A percentile compares a stretch with the other conserved stretches of the same genome.
phyloP scores from a whole-genome alignment of 2,888 invertebrate species.

The Punctoribates punctum region DNA sequence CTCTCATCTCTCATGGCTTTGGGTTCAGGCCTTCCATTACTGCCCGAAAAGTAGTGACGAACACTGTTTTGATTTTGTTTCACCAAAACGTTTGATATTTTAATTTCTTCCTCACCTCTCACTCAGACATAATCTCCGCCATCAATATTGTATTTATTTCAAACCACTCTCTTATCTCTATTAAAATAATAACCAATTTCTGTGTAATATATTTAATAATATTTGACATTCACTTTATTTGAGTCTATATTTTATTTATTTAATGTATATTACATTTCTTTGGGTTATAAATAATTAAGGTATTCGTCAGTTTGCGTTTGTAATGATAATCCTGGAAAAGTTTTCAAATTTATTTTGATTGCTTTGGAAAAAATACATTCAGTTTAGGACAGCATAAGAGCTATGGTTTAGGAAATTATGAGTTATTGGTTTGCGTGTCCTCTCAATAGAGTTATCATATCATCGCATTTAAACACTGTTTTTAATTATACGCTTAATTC shows the following conservation, averaged over 20 bases:
- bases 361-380: background rate
- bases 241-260: background rate
- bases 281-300: background rate
- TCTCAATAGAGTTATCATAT: constrained; percentile 31
- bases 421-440: constrained; percentile 32
- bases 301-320: background rate
- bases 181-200: constrained; percentile 12
- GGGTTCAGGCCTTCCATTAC: background rate
- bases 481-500: constrained; percentile 27
- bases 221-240: background rate
- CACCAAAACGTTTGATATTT: background rate
- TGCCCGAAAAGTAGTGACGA: background rate
- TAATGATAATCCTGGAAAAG: background rate
- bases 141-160: background rate
- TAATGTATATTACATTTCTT: background rate
- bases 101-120: background rate
- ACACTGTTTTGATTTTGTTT: background rate
- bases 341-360: background rate
- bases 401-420: background rate
- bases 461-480: constrained; percentile 15
- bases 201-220: constrained; percentile 12
- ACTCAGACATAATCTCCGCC: background rate
- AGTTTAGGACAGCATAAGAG: background rate
- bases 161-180: background rate
- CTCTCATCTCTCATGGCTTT: background rate